phyloP scores from a whole-genome alignment of 2,113 vertebrate species.

The Onychostoma macrolepis region DNA sequence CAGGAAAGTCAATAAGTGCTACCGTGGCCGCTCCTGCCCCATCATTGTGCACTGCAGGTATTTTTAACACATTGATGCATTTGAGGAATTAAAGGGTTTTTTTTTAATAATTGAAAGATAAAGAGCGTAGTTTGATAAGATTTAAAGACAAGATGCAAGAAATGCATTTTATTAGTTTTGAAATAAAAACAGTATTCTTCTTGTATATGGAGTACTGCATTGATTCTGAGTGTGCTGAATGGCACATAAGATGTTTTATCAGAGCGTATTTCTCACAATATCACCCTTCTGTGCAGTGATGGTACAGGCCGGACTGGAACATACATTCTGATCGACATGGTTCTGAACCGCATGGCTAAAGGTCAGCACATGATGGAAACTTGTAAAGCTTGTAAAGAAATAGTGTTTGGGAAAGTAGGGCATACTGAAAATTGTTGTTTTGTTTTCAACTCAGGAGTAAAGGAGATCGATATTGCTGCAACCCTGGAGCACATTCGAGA shows the following conservation, averaged over 20 bases:
- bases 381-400: neutral
- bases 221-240: neutral
- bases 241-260: neutral
- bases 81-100: neutral
- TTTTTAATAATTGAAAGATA: neutral
- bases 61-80: neutral
- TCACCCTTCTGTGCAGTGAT: conserved; percentile 75
- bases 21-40: conserved; percentile 96
- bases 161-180: neutral
- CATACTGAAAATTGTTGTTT: neutral
- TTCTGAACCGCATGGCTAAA: conserved; percentile 98
- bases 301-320: conserved; percentile 94
- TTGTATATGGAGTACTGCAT: neutral
- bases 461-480: conserved; percentile 98
- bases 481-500: conserved; percentile 96
- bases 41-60: conserved; percentile 99
- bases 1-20: conserved; percentile 99
- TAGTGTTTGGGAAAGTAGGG: neutral
- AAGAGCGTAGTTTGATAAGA: neutral
- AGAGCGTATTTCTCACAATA: neutral
- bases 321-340: conserved; percentile 97
- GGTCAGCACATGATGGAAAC: conserved; percentile 72
- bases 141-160: neutral
- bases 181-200: neutral
- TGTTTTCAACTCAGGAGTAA: conserved; percentile 83